Conservation (phyloP, 2,113 vertebrate species). For the Polypterus senegalus region DNA sequence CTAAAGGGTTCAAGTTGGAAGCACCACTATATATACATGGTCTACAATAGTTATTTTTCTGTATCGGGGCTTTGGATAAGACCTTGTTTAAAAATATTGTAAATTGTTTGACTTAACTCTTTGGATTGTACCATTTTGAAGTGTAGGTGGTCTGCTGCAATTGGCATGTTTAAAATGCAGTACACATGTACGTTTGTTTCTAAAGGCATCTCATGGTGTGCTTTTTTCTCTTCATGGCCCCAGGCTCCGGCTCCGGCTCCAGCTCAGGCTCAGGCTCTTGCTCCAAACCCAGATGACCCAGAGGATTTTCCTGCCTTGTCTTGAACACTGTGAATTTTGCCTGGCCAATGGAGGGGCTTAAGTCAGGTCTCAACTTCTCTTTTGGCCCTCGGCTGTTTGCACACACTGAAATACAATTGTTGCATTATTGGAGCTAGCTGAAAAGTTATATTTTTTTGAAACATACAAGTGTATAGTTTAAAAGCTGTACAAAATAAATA, state of each 20-base stretch:
- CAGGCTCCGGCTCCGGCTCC: neutral
- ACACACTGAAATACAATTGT: neutral
- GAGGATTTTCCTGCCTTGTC: conserved; percentile 85
- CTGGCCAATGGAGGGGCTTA: too few species aligned
- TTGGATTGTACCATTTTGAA: too few species aligned
- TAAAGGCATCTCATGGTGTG: neutral
- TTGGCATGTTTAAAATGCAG: neutral
- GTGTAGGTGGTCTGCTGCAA: too few species aligned
- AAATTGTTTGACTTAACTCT: neutral
- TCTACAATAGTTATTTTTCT: too few species aligned
- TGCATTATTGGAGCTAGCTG: conserved; percentile 12
- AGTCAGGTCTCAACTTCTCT: too few species aligned
- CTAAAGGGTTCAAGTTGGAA: too few species aligned
- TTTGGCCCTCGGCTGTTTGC: neutral
- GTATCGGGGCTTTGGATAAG: too few species aligned
- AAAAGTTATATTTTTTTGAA: conserved; percentile 20
- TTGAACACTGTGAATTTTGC: conserved; percentile 25
- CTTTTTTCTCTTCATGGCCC: conserved; percentile 13
- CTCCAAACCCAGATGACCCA: conserved; percentile 79
- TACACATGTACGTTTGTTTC: neutral
- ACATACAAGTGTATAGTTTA: too few species aligned
- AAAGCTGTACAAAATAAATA: too few species aligned
- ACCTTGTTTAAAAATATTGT: neutral
- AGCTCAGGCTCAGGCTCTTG: conserved; percentile 38
- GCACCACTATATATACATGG: too few species aligned